A percentile compares a stretch with the other conserved stretches of the same genome.
Conservation (phyloP, 2,797 vertebrate species). For the Serranus cabrilla region DNA sequence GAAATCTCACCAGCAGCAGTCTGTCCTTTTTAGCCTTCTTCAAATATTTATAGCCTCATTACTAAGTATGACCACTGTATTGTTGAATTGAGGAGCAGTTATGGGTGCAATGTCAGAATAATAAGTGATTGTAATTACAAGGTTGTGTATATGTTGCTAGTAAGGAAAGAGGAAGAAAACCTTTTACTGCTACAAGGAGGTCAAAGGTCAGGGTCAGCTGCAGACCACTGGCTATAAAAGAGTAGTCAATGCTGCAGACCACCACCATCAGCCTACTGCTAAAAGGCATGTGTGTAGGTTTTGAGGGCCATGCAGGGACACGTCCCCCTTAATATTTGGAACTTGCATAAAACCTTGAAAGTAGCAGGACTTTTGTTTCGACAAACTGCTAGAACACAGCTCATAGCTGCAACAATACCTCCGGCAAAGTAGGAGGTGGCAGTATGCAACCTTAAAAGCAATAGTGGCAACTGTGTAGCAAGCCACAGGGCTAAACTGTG, state of each 20-base stretch:
- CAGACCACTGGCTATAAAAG: neutral
- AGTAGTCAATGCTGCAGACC: too few relatives aligned
- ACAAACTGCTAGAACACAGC: too few relatives aligned
- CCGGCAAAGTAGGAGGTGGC: too few relatives aligned
- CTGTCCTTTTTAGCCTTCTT: neutral
- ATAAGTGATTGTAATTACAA: neutral
- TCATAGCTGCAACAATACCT: too few relatives aligned
- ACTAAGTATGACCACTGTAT: neutral
- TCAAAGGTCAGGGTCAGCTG: constrained; percentile 27
- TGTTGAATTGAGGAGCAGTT: neutral
- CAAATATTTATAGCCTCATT: constrained; percentile 13
- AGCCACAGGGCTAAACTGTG: too few relatives aligned
- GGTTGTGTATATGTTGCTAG: neutral
- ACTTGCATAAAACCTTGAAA: too few relatives aligned
- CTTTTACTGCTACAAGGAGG: neutral
- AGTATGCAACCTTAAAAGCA: too few relatives aligned
- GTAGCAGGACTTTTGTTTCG: too few relatives aligned
- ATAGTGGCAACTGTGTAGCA: too few relatives aligned
- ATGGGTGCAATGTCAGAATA: neutral
- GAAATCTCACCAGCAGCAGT: constrained; percentile 8
- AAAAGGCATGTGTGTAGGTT: neutral
- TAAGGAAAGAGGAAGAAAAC: neutral
- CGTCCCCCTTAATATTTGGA: too few relatives aligned
- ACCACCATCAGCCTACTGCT: neutral
- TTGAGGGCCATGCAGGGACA: too few relatives aligned